A percentile compares a stretch with the other conserved stretches of the same genome.
Evolutionary conservation across 2,113 vertebrate species (phyloP).

Genomic region (Antechinus flavipes): DNA sequence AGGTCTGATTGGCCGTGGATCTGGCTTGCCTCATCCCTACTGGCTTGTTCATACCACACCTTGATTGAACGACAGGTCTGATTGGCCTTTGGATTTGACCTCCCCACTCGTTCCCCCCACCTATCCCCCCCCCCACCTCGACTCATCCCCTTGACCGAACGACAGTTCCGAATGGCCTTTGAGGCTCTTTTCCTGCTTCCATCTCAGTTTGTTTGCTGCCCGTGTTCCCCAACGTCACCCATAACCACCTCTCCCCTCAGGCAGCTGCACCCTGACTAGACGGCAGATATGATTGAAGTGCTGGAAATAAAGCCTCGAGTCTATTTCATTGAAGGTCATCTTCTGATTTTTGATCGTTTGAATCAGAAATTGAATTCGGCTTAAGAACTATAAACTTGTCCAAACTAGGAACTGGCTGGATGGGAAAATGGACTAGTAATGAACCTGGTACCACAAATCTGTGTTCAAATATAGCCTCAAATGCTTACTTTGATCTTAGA

Average conservation of each 20-base stretch:
- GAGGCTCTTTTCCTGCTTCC: neutral
- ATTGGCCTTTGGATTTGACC: too few relatives aligned
- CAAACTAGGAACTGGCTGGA: neutral
- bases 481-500: neutral
- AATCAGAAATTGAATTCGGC: neutral
- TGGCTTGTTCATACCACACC: too few relatives aligned
- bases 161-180: neutral
- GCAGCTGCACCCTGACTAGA: neutral
- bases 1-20: neutral
- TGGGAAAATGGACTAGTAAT: neutral
- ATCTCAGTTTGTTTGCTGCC: neutral
- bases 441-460: neutral
- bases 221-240: too few relatives aligned
- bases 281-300: neutral
- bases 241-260: too few relatives aligned
- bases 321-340: neutral
- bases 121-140: too few relatives aligned
- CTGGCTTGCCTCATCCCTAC: neutral
- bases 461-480: neutral
- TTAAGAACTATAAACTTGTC: neutral
- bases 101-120: too few relatives aligned
- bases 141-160: neutral
- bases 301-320: neutral
- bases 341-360: neutral
- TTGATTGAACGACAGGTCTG: too few relatives aligned